phyloP scores from a whole-genome alignment of 1,140 invertebrate species.

The Sweltsa coloradensis region DNA sequence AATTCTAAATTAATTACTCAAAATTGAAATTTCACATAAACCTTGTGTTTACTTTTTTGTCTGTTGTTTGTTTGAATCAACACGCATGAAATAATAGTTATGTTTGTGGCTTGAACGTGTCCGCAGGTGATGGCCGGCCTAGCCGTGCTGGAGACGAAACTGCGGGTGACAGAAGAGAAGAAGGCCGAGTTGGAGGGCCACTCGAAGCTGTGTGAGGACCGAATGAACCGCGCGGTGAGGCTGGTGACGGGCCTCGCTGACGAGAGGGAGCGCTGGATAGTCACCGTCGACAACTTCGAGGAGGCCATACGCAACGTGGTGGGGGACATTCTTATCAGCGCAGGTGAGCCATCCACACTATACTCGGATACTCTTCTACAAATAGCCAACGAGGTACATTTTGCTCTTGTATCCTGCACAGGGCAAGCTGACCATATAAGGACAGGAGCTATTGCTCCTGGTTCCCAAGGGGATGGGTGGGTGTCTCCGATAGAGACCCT shows the following conservation, averaged over 20 bases:
- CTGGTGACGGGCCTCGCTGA: conserved; percentile 39
- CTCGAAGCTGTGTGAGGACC: conserved; percentile 60
- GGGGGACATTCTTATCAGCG: conserved; percentile 40
- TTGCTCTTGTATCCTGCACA: too few relatives aligned
- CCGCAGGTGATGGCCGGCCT: conserved; percentile 39
- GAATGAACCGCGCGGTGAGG: conserved; percentile 63
- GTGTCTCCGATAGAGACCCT: too few relatives aligned
- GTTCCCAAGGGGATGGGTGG: too few relatives aligned
- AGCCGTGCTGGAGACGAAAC: conserved; percentile 44
- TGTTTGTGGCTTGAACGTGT: background rate
- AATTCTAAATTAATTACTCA: too few relatives aligned
- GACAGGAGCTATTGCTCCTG: too few relatives aligned
- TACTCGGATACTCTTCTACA: background rate
- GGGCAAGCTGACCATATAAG: too few relatives aligned
- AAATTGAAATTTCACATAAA: too few relatives aligned
- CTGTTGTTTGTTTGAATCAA: background rate
- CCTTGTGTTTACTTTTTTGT: background rate
- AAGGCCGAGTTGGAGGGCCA: conserved; percentile 56
- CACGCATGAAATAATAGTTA: background rate
- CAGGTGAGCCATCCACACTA: conserved; percentile 25
- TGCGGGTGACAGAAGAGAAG: conserved; percentile 47
- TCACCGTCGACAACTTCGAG: conserved; percentile 46
- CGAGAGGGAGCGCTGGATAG: conserved; percentile 46
- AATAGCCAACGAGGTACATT: too few relatives aligned
- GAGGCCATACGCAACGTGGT: conserved; percentile 48